Evolutionary conservation across 2,888 invertebrate genomes (phyloP), one percentile per base, ranked within the genome.

Genomic region (Kuschelorhynchus macadamiae): DNA sequence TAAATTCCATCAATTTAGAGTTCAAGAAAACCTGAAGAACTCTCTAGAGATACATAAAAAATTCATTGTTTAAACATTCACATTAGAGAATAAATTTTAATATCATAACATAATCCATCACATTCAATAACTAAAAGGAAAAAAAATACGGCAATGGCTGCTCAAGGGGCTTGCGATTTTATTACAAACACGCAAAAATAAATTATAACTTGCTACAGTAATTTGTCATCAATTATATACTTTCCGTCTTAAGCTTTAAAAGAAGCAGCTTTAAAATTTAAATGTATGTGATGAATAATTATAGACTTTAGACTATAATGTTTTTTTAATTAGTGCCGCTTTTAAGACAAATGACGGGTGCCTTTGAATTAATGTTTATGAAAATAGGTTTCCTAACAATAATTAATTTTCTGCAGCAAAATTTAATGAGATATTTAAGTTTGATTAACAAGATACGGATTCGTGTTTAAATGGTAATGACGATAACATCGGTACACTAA

Each of bases 321-420:
- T 11, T 20, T 52, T 59, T 57, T 65, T 59, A 65, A 65, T 65
- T 65, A 65, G 44, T 65, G 33, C 44, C 53, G 30, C 21, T 4
- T 59, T 59, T 50, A 59, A 59, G 52, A 65, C 52, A 59, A 65
- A 65, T 47, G 65, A 59, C 44, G 56, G 59, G n/a, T 46, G 17
- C 25, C 16, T 36, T 12, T 25, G 41, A 17, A 57, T 64, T 55
- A 66, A 66, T 66, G 60, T 66, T 66, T 66, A 66, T 66, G 66
- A 60, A 60, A 66, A 66, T 57, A 44, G 30, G 42, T 36, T 46
- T 55, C 52, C 55, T 66, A 53, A 55, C 55, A 60, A 52, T 60
- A 60, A 66, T 66, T 53, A 59, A 60, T 66, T 66, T 60, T 60
- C 55, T 41, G 53, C 21, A 53, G 59, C 66, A 52, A 59, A 59